phyloP scores from a whole-genome alignment of 2,888 invertebrate species.

The Rotaria socialis region DNA sequence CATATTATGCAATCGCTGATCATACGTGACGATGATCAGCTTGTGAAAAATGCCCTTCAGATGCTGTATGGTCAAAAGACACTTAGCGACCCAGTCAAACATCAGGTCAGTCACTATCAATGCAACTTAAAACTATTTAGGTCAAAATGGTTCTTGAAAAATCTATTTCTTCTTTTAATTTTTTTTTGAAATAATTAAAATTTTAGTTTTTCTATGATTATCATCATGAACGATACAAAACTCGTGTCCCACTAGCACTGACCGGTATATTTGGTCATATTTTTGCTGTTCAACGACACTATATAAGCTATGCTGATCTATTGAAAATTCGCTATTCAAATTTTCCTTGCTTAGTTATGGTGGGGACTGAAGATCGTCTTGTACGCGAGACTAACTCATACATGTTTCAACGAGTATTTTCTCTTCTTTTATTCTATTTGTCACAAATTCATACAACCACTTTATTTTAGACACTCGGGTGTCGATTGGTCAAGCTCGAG shows the following conservation, averaged over 20 bases:
- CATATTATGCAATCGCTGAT: background rate
- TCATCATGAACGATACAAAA: background rate
- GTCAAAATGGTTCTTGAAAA: too few relatives aligned
- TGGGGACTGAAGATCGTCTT: background rate
- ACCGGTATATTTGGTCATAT: background rate
- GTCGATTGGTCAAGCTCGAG: background rate
- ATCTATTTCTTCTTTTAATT: background rate
- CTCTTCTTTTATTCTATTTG: too few relatives aligned
- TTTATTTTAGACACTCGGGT: background rate
- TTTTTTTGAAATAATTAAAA: background rate
- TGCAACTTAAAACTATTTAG: too few relatives aligned
- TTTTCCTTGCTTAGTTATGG: background rate
- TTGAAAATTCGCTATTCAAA: slow-evolving; percentile 9
- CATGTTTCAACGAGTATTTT: background rate
- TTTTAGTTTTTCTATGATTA: background rate
- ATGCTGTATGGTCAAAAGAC: background rate
- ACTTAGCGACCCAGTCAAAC: background rate
- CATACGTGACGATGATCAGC: background rate
- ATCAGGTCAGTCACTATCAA: background rate
- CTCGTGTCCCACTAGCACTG: background rate
- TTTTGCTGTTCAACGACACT: background rate
- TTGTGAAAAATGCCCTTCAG: background rate
- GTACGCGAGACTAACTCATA: background rate
- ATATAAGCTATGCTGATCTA: background rate
- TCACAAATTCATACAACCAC: background rate